These are phyloP conservation scores for Orthosia cruda DNA, from an alignment of 2,888 invertebrate species.

Conservation along the genomic window DNA sequence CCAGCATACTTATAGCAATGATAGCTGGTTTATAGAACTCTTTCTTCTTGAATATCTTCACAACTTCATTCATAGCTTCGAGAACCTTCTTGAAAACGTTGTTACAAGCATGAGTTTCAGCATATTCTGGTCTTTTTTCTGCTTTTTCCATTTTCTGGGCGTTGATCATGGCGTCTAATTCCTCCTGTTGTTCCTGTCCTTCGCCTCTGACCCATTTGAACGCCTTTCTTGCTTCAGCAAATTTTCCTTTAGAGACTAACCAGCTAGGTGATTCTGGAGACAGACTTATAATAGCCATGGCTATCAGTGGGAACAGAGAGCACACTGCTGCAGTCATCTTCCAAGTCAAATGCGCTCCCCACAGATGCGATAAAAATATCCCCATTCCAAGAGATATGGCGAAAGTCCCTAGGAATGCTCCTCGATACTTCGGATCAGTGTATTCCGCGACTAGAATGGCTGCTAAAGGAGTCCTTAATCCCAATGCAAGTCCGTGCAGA, in stretches of 20 bases:
- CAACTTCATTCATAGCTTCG: conserved; percentile 78
- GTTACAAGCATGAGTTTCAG: conserved; percentile 73
- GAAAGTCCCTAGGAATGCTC: conserved; percentile 92
- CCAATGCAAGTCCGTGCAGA: conserved; percentile 89
- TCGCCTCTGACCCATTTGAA: conserved; percentile 92
- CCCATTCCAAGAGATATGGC: conserved; percentile 93
- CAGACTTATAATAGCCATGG: conserved; percentile 86
- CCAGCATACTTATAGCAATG: conserved; percentile 87
- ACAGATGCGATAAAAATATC: conserved; percentile 92
- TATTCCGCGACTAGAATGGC: conserved; percentile 92
- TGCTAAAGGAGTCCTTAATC: conserved; percentile 90
- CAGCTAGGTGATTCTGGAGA: conserved; percentile 94
- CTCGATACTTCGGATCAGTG: conserved; percentile 92
- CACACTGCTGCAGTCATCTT: conserved; percentile 91
- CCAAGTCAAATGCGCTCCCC: conserved; percentile 93
- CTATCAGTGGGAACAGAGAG: conserved; percentile 88
- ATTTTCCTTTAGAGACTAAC: conserved; percentile 92
- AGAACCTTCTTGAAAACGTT: conserved; percentile 77
- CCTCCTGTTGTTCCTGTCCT: conserved; percentile 85
- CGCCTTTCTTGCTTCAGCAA: conserved; percentile 91
- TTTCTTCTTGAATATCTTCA: conserved; percentile 87
- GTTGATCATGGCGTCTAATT: conserved; percentile 85
- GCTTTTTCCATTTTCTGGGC: conserved; percentile 82
- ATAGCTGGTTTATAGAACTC: conserved; percentile 89
- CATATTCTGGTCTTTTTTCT: conserved; percentile 74